Evolutionary conservation across 2,113 vertebrate genomes (phyloP).

Genomic region (Theropithecus gelada): DNA sequence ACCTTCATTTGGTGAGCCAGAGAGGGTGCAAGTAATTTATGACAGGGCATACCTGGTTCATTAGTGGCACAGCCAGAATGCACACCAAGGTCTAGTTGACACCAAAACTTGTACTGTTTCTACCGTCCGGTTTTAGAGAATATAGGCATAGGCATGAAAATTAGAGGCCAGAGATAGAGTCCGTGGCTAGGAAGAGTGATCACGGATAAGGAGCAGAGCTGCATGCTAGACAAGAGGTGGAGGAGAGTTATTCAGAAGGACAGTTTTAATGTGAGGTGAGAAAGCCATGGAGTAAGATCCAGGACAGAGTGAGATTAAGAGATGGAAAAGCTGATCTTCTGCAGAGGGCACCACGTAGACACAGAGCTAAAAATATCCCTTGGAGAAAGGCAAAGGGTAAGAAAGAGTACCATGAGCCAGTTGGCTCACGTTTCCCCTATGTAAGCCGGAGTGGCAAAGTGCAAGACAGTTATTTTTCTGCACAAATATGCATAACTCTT

Average conservation of each 20-base stretch:
- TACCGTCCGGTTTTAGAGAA: background rate
- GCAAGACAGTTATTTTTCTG: background rate
- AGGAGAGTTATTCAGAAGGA: background rate
- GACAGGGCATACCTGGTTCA: background rate
- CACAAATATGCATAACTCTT: background rate
- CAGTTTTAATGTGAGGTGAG: background rate
- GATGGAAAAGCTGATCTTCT: background rate
- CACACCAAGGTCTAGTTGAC: background rate
- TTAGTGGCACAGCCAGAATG: background rate
- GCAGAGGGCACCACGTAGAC: background rate
- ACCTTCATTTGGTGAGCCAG: background rate
- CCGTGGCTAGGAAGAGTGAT: background rate
- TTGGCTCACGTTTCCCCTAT: background rate
- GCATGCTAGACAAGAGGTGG: background rate
- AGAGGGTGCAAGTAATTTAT: background rate
- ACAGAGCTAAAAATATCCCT: background rate
- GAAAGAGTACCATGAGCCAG: fast-evolving
- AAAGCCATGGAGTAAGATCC: background rate
- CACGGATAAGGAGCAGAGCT: background rate
- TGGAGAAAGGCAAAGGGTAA: too few species aligned
- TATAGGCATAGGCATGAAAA: background rate
- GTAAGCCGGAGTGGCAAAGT: background rate
- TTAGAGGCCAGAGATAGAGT: too few species aligned
- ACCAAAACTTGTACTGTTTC: background rate
- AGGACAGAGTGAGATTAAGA: fast-evolving